A percentile compares a stretch with the other conserved stretches of the same genome.
These are phyloP conservation scores for Wasmannia auropunctata DNA, from an alignment of 1,140 invertebrate species.

Conservation along the genomic window DNA sequence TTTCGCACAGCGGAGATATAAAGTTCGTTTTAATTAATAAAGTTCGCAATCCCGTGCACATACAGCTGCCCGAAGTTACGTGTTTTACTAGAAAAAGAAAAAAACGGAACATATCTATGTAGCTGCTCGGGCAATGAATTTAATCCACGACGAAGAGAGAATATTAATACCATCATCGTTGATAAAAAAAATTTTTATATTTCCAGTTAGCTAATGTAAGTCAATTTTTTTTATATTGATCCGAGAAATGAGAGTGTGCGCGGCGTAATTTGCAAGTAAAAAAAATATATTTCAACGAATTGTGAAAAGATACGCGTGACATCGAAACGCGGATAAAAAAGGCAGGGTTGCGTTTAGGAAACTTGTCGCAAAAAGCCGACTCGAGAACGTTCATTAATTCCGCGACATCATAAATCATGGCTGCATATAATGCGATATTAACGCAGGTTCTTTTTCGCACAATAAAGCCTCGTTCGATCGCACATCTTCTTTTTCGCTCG, in stretches of 20 bases:
- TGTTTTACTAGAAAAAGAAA: neutral
- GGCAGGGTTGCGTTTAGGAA: neutral
- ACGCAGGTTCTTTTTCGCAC: neutral
- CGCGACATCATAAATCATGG: slow-evolving; percentile 8
- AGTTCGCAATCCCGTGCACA: neutral
- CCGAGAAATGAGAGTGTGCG: neutral
- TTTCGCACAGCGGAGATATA: neutral
- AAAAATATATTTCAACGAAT: slow-evolving; percentile 14
- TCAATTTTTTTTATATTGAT: neutral
- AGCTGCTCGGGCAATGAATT: neutral
- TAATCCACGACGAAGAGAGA: neutral
- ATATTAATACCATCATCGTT: neutral
- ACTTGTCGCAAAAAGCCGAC: neutral
- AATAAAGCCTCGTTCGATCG: neutral
- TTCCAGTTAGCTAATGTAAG: neutral
- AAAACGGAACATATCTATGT: neutral
- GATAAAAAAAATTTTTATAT: neutral
- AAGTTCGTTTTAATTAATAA: slow-evolving; percentile 37
- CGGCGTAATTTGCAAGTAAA: neutral
- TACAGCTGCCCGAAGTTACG: neutral
- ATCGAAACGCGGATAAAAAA: neutral
- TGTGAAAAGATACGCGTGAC: neutral
- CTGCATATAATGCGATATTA: neutral
- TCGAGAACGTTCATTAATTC: slow-evolving; percentile 10
- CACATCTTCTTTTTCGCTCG: neutral